Evolutionary conservation across 2,797 vertebrate species (phyloP).

Genomic region (Microctenopoma steveboyesi): DNA sequence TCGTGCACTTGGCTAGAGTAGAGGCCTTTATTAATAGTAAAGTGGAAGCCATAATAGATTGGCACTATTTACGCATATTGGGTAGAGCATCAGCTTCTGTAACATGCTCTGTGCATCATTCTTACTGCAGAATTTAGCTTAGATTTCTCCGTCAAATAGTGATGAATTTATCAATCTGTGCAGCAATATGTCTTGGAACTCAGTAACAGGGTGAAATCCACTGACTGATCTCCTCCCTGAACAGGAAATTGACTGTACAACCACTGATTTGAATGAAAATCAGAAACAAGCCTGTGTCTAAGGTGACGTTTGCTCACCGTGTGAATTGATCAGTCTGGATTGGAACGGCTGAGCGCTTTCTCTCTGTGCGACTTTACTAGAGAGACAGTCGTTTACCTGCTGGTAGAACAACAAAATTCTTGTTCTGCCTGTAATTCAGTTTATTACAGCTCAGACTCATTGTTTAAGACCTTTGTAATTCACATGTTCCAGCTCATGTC

Average conservation of each 20-base stretch:
- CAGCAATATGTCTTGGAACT: conserved; percentile 6
- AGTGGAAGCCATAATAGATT: conserved; percentile 34
- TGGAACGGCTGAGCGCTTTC: conserved; percentile 51
- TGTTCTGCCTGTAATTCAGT: too few species aligned
- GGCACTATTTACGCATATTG: conserved; percentile 20
- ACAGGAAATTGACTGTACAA: conserved; percentile 53
- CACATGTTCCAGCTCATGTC: background rate
- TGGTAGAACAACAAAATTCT: conserved; percentile 18
- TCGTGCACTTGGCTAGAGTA: conserved; percentile 26
- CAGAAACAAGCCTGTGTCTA: conserved; percentile 63
- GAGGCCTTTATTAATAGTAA: conserved; percentile 51
- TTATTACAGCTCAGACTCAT: background rate
- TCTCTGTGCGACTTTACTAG: conserved; percentile 46
- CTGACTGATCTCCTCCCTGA: conserved; percentile 29
- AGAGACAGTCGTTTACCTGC: conserved; percentile 27
- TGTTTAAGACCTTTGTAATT: too few species aligned
- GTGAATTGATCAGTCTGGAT: conserved; percentile 71
- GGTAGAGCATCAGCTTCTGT: conserved; percentile 6
- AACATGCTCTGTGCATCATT: conserved; percentile 1
- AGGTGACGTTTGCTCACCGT: conserved; percentile 63
- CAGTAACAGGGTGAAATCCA: conserved; percentile 20
- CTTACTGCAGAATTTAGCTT: conserved; percentile 19
- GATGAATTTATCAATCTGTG: background rate
- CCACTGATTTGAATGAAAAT: conserved; percentile 47
- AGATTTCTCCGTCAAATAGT: conserved; percentile 10